Evolutionary conservation across 2,797 vertebrate genomes (phyloP).

Genomic region (Anniella stebbinsi): DNA sequence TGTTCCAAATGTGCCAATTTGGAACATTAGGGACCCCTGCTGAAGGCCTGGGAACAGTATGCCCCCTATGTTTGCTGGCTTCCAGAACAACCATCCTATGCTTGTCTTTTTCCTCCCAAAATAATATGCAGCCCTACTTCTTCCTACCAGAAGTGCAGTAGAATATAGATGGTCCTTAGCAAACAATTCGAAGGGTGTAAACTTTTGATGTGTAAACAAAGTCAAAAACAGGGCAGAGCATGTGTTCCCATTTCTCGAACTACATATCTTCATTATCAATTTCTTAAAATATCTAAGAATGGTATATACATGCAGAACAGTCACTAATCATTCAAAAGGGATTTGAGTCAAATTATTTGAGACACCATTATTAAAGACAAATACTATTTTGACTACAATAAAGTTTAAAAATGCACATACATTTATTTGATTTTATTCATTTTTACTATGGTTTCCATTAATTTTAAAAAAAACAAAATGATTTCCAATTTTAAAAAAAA

Average conservation of each 20-base stretch:
- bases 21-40: neutral
- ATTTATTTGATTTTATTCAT: conserved; percentile 82
- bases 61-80: neutral
- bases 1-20: no score
- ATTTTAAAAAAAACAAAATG: conserved; percentile 87
- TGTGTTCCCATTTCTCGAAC: neutral
- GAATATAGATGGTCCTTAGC: neutral
- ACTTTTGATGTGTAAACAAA: neutral
- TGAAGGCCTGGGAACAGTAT: neutral
- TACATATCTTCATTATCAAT: neutral
- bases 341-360: neutral
- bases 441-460: conserved; percentile 86
- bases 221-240: no score
- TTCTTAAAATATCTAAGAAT: neutral
- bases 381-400: neutral
- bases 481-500: conserved; percentile 89
- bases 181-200: neutral
- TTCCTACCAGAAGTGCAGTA: no score
- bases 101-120: neutral
- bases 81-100: neutral
- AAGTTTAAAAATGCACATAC: neutral
- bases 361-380: neutral
- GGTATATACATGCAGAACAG: neutral
- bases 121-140: no score
- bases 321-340: neutral